phyloP scores from a whole-genome alignment of 1,140 invertebrate species.

The Tyrophagus putrescentiae region DNA sequence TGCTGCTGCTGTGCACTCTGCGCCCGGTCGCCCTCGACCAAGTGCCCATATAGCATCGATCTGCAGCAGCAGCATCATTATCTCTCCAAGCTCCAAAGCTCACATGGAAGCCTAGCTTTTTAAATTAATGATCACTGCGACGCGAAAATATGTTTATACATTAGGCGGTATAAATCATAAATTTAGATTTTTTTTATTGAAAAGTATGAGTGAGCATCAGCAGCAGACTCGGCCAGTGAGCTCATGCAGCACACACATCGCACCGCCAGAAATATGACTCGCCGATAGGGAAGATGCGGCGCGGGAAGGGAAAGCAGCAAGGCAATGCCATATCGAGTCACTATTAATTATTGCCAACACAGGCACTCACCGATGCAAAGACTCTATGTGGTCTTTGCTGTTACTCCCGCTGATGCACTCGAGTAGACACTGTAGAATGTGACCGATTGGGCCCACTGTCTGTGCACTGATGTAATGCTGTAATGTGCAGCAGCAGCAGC shows the following conservation, averaged over 20 bases:
- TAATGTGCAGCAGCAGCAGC: too few relatives aligned
- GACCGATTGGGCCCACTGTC: not conserved
- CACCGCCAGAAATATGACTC: slow-evolving; percentile 4
- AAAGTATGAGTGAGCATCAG: not conserved
- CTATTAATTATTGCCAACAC: slow-evolving; percentile 13
- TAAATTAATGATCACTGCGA: slow-evolving; percentile 1
- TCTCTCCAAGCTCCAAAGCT: not conserved
- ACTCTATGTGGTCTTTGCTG: not conserved
- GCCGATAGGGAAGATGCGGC: not conserved
- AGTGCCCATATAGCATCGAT: slow-evolving; percentile 10
- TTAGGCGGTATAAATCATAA: slow-evolving; percentile 11
- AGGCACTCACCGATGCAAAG: not conserved
- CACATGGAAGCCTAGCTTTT: not conserved
- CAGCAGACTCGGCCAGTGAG: not conserved
- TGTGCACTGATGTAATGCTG: too few relatives aligned
- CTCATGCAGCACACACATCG: not conserved
- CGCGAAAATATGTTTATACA: slow-evolving; percentile 9
- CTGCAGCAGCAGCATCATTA: slow-evolving; percentile 11
- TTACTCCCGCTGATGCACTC: not conserved
- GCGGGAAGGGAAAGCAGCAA: not conserved
- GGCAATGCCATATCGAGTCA: not conserved
- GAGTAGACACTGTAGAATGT: too few relatives aligned
- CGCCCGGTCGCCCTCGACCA: too few relatives aligned
- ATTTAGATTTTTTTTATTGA: slow-evolving; percentile 16
- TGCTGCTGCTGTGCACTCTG: too few relatives aligned